phyloP scores from a whole-genome alignment of 2,888 invertebrate genomes.

The Drosophila nigricruria region DNA sequence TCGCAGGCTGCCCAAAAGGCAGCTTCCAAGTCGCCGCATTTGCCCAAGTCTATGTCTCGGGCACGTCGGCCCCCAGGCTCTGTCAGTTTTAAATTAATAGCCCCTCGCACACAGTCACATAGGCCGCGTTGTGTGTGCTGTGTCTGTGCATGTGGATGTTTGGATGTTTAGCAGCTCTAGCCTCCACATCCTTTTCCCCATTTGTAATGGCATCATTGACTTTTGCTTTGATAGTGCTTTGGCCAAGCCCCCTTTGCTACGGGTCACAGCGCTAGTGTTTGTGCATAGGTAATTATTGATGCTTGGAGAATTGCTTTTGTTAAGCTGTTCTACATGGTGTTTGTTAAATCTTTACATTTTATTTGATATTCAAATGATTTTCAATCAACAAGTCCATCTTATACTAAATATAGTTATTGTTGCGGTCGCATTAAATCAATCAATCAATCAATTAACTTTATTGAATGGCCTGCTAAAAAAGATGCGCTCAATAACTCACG shows the following conservation, averaged over 20 bases:
- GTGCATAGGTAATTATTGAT: conserved; percentile 19
- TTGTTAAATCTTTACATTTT: conserved; percentile 69
- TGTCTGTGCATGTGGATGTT: conserved; percentile 19
- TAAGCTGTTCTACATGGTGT: neutral
- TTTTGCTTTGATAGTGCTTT: conserved; percentile 57
- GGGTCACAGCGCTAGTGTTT: conserved; percentile 20
- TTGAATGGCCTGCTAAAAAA: conserved; percentile 38
- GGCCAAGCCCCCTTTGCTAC: conserved; percentile 17
- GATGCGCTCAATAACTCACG: conserved; percentile 21
- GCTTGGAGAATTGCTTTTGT: neutral
- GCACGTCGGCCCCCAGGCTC: conserved; percentile 67
- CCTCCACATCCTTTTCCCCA: conserved; percentile 38
- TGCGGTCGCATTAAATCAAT: conserved; percentile 36
- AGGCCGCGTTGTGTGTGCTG: conserved; percentile 31
- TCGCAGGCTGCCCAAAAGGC: conserved; percentile 68
- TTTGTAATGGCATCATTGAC: conserved; percentile 75
- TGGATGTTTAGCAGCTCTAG: conserved; percentile 27
- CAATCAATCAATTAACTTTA: conserved; percentile 28
- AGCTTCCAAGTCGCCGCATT: conserved; percentile 49
- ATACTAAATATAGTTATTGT: conserved; percentile 68
- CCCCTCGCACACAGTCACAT: conserved; percentile 49
- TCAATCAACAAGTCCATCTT: conserved; percentile 78
- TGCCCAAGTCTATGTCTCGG: conserved; percentile 44
- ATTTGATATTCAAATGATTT: conserved; percentile 77
- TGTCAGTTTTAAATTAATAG: conserved; percentile 78